Evolutionary conservation across 1,140 invertebrate species (phyloP), one percentile per base, ranked within the genome.

Genomic region (Papilio aristodemus): DNA sequence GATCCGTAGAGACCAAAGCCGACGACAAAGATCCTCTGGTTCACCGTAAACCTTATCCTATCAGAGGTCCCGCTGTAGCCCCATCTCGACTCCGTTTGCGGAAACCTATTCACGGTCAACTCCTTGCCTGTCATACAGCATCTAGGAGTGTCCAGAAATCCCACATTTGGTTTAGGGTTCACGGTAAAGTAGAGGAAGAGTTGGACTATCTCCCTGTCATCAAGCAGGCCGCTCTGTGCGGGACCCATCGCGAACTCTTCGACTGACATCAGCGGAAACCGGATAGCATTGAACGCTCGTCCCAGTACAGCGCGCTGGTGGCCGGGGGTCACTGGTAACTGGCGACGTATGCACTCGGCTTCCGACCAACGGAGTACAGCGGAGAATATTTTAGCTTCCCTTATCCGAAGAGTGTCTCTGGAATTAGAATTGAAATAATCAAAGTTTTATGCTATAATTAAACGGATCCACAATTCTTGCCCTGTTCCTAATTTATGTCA

Each of bases 1-100:
- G 96, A 97, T 14, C 97, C 97, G 91, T 97, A 98, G 41, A 98
- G 92, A 67, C 97, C 97, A 90, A 97, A 97, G 6, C 97, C 97
- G 54, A 97, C 95, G 7, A 98, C 93, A 91, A 95, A 97, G 74
- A 98, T 97, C 71, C 94, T 93, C 73, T 95, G 92, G 86, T 97
- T 97, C 0, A 97, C 96, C 62, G 94, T 94, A 85, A 98, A 98
- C 76, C 96, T 94, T 63, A 98, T 97, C 77, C 96, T 90, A 89
- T 98, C 97, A 72, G 95, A 95, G 0, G 96, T 96, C 3, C 97
- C 97, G 89, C 94, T 96, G 81, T 98, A 98, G 1, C 97, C 97
- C 97, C 97, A 98, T 73, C 96, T 92, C 60, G 93, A 94, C 80
- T 97, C 96, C 4, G 96, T 96, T 80, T 96, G 94, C 62, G 95